Conservation (phyloP, 2,888 invertebrate species). For the Thera obeliscata region DNA sequence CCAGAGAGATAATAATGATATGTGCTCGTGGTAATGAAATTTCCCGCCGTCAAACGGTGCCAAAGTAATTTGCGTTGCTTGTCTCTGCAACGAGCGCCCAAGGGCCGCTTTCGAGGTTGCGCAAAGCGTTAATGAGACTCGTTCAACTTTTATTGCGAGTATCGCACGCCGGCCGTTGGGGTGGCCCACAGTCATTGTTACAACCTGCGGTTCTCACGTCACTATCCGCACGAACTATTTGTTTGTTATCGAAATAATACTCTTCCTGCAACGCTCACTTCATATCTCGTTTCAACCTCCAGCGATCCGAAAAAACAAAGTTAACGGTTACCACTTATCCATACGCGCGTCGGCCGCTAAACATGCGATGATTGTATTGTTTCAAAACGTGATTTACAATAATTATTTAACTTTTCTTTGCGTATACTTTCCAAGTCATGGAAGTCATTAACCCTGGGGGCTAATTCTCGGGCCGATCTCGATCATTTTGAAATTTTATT, state of each 20-base stretch:
- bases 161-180: slow-evolving; percentile 59
- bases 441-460: slow-evolving; percentile 67
- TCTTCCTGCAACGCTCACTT: slow-evolving; percentile 37
- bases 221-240: slow-evolving; percentile 42
- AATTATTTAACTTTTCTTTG: slow-evolving; percentile 53
- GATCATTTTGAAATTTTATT: too few species aligned
- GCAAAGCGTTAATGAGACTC: slow-evolving; percentile 80
- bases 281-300: slow-evolving; percentile 40
- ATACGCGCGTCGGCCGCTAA: slow-evolving; percentile 37
- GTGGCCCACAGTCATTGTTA: slow-evolving; percentile 42
- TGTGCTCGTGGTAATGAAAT: slow-evolving; percentile 85
- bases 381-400: slow-evolving; percentile 50
- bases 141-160: slow-evolving; percentile 72
- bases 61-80: slow-evolving; percentile 84
- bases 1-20: slow-evolving; percentile 83
- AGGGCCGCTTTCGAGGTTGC: slow-evolving; percentile 83
- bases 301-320: slow-evolving; percentile 44
- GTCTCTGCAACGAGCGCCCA: slow-evolving; percentile 79
- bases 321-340: slow-evolving; percentile 36
- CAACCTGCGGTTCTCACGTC: slow-evolving; percentile 37
- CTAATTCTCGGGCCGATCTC: too few species aligned
- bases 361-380: slow-evolving; percentile 51
- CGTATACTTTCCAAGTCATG: slow-evolving; percentile 55
- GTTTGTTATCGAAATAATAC: slow-evolving; percentile 37
- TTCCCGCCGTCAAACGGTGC: slow-evolving; percentile 85